Conservation (phyloP, 2,797 vertebrate species). For the Lophius americanus region DNA sequence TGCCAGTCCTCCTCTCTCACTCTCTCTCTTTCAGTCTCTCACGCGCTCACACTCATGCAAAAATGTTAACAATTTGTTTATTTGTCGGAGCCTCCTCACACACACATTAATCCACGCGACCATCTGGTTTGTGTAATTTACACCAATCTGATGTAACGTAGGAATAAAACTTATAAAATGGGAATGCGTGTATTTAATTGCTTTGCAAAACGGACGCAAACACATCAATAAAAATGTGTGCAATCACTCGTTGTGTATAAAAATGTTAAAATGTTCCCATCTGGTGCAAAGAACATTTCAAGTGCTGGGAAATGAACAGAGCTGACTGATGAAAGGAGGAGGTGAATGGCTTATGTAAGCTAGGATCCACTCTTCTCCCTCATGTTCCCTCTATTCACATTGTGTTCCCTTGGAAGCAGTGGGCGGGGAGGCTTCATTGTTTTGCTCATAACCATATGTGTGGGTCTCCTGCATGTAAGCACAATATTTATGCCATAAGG, state of each 20-base stretch:
- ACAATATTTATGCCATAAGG: constrained; percentile 26
- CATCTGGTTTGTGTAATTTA: constrained; percentile 28
- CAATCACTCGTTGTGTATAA: constrained; percentile 48
- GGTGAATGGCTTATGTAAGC: constrained; percentile 45
- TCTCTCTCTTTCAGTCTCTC: background rate
- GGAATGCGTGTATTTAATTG: constrained; percentile 32
- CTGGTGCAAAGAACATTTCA: constrained; percentile 52
- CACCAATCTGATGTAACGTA: constrained; percentile 22
- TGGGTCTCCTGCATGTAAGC: constrained; percentile 16
- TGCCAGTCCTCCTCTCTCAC: constrained; percentile 10
- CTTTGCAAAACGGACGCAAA: constrained; percentile 34
- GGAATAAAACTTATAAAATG: constrained; percentile 34
- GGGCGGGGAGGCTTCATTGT: constrained; percentile 44
- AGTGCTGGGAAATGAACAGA: constrained; percentile 39
- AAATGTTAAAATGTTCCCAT: constrained; percentile 59
- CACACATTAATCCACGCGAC: constrained; percentile 20
- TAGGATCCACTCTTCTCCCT: constrained; percentile 35
- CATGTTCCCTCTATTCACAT: constrained; percentile 32
- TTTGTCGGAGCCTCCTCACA: constrained; percentile 12
- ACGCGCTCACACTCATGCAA: background rate
- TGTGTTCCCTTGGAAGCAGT: constrained; percentile 39
- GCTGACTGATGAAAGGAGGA: constrained; percentile 44
- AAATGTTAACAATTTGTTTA: constrained; percentile 1
- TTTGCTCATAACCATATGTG: constrained; percentile 31
- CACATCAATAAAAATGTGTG: constrained; percentile 57